Evolutionary conservation across 2,113 vertebrate species (phyloP), one percentile per base, ranked within the genome.

Genomic region (Pluvialis apricaria): DNA sequence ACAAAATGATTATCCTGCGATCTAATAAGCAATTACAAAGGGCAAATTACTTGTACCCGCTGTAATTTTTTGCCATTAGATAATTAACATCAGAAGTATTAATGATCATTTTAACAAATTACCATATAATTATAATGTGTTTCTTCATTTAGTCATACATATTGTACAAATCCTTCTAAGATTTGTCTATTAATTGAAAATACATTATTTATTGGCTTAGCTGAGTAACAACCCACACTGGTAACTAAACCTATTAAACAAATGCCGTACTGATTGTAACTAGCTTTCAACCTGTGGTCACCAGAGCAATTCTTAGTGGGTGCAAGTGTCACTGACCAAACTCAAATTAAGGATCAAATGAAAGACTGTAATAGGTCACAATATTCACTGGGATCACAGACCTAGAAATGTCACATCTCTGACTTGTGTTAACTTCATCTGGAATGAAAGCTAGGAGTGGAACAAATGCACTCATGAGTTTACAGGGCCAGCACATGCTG

Each of bases 41-140:
- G 95, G 84, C 66, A 82, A 82, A 96, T 95, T 25, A 51, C 64
- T 89, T 89, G 44, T 79, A 95, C 84, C 84, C 91, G 85, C 92
- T 69, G 77, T 73, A 94, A 94, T 97, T 97, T 96, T 95, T 96
- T 94, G 82, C 92, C 90, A 93, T 89, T 95, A 95, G 94, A 75
- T 97, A 95, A 97, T 96, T 97, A 94, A 91, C 80, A 87, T 92
- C 89, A 91, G 86, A 96, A 94, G 91, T 96, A 95, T 96, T 96
- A 95, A 96, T 82, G 92, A 95, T 88, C 47, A 36, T 94, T 95
- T 95, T 92, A 90, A 97, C 76, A 94, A 91, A 96, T 97, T 93
- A 62, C 62, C 42, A 13, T 88, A 77, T 95, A 94, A 97, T 96
- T 97, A 91, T 93, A 93, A 93, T 45, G 51, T 25, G 80, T 94